A percentile compares a stretch with the other conserved stretches of the same genome.
These are phyloP conservation scores for Enteromius viviparus DNA, from an alignment of 2,797 vertebrate genomes.

Conservation along the genomic window DNA sequence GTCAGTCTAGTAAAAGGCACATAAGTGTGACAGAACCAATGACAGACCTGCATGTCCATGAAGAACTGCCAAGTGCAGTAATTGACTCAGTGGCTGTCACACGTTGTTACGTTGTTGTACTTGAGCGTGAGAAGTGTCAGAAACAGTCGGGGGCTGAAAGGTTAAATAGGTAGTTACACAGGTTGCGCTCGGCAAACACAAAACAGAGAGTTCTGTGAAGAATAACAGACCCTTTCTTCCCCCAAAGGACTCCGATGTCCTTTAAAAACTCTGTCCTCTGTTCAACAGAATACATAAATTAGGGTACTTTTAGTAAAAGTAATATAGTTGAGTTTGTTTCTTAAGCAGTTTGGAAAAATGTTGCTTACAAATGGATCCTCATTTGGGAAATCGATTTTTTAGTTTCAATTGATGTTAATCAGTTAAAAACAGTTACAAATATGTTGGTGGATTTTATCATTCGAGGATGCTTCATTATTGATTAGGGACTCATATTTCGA, in stretches of 20 bases:
- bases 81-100: constrained; percentile 61
- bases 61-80: constrained; percentile 60
- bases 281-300: not conserved
- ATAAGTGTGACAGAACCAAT: constrained; percentile 56
- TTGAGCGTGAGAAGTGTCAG: constrained; percentile 57
- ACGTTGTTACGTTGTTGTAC: constrained; percentile 55
- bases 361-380: not conserved
- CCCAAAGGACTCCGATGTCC: constrained; percentile 44
- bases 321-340: not conserved
- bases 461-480: no score
- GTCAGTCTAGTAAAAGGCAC: constrained; percentile 51
- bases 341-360: not conserved
- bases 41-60: constrained; percentile 54
- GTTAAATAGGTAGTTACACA: constrained; percentile 59
- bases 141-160: constrained; percentile 56
- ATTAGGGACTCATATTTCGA: no score
- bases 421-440: no score
- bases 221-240: constrained; percentile 34
- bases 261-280: constrained; percentile 41
- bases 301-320: not conserved
- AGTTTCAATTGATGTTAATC: not conserved
- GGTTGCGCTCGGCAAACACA: constrained; percentile 52
- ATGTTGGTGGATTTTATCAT: no score
- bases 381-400: not conserved
- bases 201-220: constrained; percentile 66